Evolutionary conservation across 2,797 vertebrate genomes (phyloP), one percentile per base, ranked within the genome.

Genomic region (Perodicticus potto): DNA sequence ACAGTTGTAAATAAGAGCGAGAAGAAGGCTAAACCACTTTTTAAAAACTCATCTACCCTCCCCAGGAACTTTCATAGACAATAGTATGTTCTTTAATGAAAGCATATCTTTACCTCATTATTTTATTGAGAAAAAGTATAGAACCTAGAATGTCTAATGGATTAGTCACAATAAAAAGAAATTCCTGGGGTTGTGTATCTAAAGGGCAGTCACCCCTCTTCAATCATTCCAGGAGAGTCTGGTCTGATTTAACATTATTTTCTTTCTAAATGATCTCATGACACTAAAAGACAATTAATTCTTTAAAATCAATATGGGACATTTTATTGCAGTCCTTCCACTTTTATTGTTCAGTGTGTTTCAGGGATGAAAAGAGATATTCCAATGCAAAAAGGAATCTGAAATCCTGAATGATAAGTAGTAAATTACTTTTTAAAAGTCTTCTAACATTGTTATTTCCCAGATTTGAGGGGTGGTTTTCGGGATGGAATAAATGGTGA

Each of bases 91-190:
- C 49, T 78, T 8, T 69, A 86, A 17, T n/a, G 37, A 85, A 81
- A 82, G 19, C 65, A 8, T 49, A 61, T 65, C 63, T 96, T 91
- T 74, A 61, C 37, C 74, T 94, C 67, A 34, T 49, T 90, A 73
- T 55, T 83, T 87, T 67, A 59, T 43, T 88, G 85, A 43, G 59
- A 32, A 73, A 65, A 86, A 49, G 55, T 73, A 25, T 70, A 25
- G 63, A 80, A 22, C 29, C 57, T 73, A 59, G 61, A 86, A 32
- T 49, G 14, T n/a, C 20, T 43, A 57, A 29, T 69, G 49, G 53
- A 17, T 77, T 22, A 37, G 19, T 76, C 32, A 63, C 29, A 70
- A 43, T 40, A 25, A 14, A 13, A n/a, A 40, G 34, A 45, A 40
- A 53, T 25, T n/a, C 17, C 3, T 32, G 45, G 32, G 11, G 7